Conservation (phyloP, 2,797 vertebrate species). For the Gymnothorax javanicus region DNA sequence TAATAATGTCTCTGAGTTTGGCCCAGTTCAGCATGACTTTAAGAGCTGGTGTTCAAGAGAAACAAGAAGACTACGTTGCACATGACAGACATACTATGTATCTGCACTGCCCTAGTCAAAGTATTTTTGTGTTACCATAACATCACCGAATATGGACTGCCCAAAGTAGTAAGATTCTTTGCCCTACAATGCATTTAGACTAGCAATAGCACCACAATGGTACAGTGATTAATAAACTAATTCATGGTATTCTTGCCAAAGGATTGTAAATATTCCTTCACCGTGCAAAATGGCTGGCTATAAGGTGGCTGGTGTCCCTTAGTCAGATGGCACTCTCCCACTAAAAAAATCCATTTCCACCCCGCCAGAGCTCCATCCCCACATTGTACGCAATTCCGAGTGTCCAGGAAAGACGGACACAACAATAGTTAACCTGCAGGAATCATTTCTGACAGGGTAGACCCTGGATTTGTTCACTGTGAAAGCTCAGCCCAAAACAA, state of each 20-base stretch:
- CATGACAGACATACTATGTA: not conserved
- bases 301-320: not conserved
- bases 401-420: not conserved
- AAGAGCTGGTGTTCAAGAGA: not conserved
- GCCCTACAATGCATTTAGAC: not conserved
- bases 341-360: not conserved
- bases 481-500: conserved; percentile 25
- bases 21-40: not conserved
- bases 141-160: not conserved
- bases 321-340: not conserved
- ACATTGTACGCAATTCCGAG: not conserved
- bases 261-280: not conserved
- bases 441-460: not conserved
- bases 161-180: not conserved
- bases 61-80: not conserved
- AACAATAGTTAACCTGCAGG: not conserved
- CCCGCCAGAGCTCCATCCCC: not conserved
- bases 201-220: not conserved
- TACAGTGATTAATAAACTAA: not conserved
- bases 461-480: not conserved
- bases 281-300: not conserved
- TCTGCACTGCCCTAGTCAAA: not conserved
- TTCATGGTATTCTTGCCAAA: not conserved
- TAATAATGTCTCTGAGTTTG: not conserved
- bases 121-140: not conserved